Conservation (phyloP, 2,888 invertebrate species). For the Watsonalla cultraria region DNA sequence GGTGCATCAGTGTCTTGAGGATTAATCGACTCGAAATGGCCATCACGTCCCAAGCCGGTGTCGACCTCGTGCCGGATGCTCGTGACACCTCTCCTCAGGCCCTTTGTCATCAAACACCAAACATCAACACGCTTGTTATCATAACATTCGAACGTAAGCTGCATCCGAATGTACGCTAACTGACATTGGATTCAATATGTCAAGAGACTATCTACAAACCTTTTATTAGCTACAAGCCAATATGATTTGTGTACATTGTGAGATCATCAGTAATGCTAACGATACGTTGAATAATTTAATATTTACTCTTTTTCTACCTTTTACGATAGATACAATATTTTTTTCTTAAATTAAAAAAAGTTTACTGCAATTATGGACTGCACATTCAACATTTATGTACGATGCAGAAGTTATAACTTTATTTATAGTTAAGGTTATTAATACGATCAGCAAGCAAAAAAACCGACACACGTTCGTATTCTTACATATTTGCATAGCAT, state of each 20-base stretch:
- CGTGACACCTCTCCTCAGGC: conserved; percentile 1
- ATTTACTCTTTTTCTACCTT: no score
- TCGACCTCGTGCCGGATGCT: conserved; percentile 31
- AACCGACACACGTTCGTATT: no score
- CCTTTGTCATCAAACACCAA: not conserved
- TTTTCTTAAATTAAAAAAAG: no score
- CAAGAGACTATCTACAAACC: not conserved
- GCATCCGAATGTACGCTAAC: not conserved
- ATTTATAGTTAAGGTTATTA: no score
- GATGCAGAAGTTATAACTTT: no score
- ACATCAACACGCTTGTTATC: not conserved
- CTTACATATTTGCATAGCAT: no score
- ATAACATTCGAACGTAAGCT: not conserved
- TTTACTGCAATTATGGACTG: no score
- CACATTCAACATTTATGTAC: no score
- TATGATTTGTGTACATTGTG: not conserved
- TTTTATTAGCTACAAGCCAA: conserved; percentile 1
- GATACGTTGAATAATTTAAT: no score
- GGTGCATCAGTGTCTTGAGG: not conserved
- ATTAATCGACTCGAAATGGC: not conserved
- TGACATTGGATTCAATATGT: conserved; percentile 3
- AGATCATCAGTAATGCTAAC: no score
- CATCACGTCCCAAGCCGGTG: conserved; percentile 31
- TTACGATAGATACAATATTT: no score
- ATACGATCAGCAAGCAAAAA: no score